Percentiles rank a stretch among this genome's conserved stretches.
phyloP scores from a whole-genome alignment of 2,888 invertebrate species.

The Leucozona laternaria region DNA sequence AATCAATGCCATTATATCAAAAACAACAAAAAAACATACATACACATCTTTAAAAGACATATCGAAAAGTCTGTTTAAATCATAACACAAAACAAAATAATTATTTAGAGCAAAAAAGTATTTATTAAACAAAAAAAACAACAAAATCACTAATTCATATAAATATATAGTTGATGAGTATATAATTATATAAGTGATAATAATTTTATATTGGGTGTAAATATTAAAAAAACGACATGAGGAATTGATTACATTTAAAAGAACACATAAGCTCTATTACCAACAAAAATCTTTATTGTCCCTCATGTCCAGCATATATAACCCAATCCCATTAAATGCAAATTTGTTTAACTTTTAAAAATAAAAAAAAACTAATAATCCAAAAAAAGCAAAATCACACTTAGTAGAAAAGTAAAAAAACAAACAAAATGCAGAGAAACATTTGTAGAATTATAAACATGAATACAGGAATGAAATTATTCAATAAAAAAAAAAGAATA shows the following conservation, averaged over 20 bases:
- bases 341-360: constrained; percentile 39
- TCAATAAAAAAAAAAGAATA: constrained; percentile 65
- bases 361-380: constrained; percentile 17
- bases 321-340: constrained; percentile 48
- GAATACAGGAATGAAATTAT: constrained; percentile 72
- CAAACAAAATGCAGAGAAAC: constrained; percentile 58
- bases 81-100: constrained; percentile 24
- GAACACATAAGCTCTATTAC: constrained; percentile 43
- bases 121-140: constrained; percentile 50
- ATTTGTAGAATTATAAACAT: constrained; percentile 70
- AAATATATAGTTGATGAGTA: constrained; percentile 60
- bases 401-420: constrained; percentile 41
- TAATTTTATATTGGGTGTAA: constrained; percentile 70
- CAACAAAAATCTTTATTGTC: constrained; percentile 64
- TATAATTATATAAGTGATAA: constrained; percentile 60
- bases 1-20: constrained; percentile 1
- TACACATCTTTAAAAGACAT: constrained; percentile 74
- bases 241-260: constrained; percentile 74
- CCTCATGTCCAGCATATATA: constrained; percentile 69
- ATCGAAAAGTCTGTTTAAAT: constrained; percentile 72
- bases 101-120: constrained; percentile 50
- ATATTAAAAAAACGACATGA: constrained; percentile 66
- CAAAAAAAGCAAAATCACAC: constrained; percentile 58
- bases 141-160: constrained; percentile 43
- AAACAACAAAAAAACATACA: constrained; percentile 5